Base-by-base conservation (phyloP, 1,140 invertebrate species). In the Ptiloglossa arizonensis region DNA sequence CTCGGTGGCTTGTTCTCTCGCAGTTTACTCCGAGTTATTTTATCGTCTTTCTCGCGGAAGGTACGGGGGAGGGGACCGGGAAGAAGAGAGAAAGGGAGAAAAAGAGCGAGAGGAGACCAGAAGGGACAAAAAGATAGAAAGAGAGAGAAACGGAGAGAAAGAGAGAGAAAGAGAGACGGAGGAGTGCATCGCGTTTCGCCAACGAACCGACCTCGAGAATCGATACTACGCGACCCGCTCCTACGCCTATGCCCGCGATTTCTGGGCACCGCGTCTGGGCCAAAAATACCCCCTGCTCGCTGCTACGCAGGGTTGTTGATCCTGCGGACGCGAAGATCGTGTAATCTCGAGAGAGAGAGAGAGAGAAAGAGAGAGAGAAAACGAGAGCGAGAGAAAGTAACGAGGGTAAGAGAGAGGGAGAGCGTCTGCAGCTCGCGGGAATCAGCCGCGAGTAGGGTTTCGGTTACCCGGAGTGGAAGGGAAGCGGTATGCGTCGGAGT, bases 271-370 rank as follows among this genome's bases (percentile, higher is more conserved):
- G 17, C 41, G 73, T 70, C 79, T 70, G 66, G n/a, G 66, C 79
- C 79, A 70, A 80, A 80, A 80, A 80, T 80, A 79, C 27, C 29
- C 24, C 13, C 11, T 9, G 50, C 46, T 22, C 66, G 11, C 46
- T 29, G 22, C 13, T 56, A 38, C 35, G 32, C 57, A 32, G 59
- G 79, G 79, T 76, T 80, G 73, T 70, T 77, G 79, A 77, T 77
- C 79, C 59, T 64, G 5, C 38, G n/a, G 38, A 68, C 72, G 41
- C 22, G n/a, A 24, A 22, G n/a, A 46, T 44, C 62, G 50, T 11
- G 19, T 5, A 15, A 56, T 29, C 27, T 24, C 62, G 46, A 15
- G 48, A 27, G 22, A 8, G 48, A 3, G 48, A 22, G n/a, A n/a
- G n/a, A n/a, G n/a, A n/a, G n/a, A n/a, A n/a, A n/a, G n/a, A n/a